Evolutionary conservation across 2,888 invertebrate genomes (phyloP), one percentile per base, ranked within the genome.

Genomic region (Ctenicera cuprea): DNA sequence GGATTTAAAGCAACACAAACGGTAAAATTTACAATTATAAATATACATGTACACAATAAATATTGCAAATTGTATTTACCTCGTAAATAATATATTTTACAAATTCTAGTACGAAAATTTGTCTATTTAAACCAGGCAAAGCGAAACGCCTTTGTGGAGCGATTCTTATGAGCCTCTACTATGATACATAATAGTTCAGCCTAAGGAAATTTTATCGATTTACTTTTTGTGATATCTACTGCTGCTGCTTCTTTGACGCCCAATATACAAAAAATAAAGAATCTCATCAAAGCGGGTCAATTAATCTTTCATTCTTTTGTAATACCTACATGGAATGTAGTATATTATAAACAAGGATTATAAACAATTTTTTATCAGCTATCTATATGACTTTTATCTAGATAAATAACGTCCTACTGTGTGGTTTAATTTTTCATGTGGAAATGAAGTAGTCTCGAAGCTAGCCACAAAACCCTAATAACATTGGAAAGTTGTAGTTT

Each of bases 191-290:
- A 65, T 52, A 30, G 52, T 20, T 20, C 50, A 65, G 65, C 65
- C 52, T 20, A 16, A 50, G 52, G 65, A 65, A 37, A 65, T 52
- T 65, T 52, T 65, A 65, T 65, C 52, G 65, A 65, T 65, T 65
- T 65, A 65, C 52, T 65, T 65, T 65, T 52, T 65, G 52, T n/a
- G 18, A 65, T 65, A 52, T 52, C 22, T 5, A 45, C 54, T 48
- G 63, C 52, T 52, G 33, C 37, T 38, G 22, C 20, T 65, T 50
- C 50, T 33, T 52, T 52, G 52, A 52, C 52, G 52, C 26, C 30
- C n/a, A 33, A 33, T 33, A 33, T 9, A 33, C 8, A 20, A 50
- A 50, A 52, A 52, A 52, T 26, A 52, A 52, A 30, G 26, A 52
- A 52, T 52, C 52, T 52, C 26, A 30, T 26, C 26, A 22, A 52